Base-by-base conservation (phyloP, 2,113 vertebrate genomes). In the Corythaeola cristata region DNA sequence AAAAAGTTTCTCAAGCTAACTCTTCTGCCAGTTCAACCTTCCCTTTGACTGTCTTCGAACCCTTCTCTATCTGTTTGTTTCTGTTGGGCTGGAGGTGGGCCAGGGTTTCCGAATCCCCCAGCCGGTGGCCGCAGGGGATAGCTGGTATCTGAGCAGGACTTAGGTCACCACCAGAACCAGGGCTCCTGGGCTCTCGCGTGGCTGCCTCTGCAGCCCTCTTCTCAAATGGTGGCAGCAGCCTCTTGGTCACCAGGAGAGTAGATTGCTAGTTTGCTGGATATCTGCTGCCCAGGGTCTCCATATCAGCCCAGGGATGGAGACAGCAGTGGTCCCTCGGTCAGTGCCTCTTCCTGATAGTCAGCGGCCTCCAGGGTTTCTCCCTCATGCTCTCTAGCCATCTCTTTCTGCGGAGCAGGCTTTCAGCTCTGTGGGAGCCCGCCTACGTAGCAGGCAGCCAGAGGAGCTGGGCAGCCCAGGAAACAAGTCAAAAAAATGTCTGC, bases 321-420 rank as follows among this genome's bases (percentile, higher is more conserved):
- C 5, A 83, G 27, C 41, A 47, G 47, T 0, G 0, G 8, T 75
- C 8, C 44, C 19, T 59, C 0, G 0, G 8, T 50, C 0, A 0
- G 6, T 22, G 32, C 67, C 21, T 85, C 52, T 55, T 77, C 28
- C 41, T 63, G n/a, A 20, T 50, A 66, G n/a, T 27, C 37, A 74
- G 18, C 55, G 92, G 11, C n/a, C 45, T 89, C 66, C 18, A 37
- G 45, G 12, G 7, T 68, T 84, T 91, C 33, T 82, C 37, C 23
- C 15, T 71, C 19, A 2, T 15, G 15, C 5, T 87, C 37, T 74
- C 76, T 24, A 21, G 14, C 39, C 3, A 1, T 9, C 26, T 73
- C 37, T 52, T 79, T 59, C 68, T n/a, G 30, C 5, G 11, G 55
- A 93, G 16, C n/a, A 56, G 39, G 47, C 24, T 93, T 93, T 81